A percentile compares a stretch with the other conserved stretches of the same genome.
phyloP scores from a whole-genome alignment of 2,113 vertebrate species.

The Thamnophis sirtalis region DNA sequence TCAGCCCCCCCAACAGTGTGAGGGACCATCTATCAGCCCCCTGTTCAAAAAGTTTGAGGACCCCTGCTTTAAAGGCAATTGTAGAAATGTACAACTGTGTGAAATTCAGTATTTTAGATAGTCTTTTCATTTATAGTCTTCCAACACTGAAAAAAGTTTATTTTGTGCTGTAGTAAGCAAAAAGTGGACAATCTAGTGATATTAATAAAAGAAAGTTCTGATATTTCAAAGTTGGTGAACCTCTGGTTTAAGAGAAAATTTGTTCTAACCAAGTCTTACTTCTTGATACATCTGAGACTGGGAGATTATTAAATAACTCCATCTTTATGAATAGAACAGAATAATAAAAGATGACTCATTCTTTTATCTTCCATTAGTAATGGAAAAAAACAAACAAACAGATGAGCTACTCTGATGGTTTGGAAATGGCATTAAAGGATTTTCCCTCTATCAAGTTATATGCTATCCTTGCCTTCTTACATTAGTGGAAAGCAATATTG shows the following conservation, averaged over 20 bases:
- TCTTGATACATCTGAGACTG: background rate
- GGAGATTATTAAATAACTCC: background rate
- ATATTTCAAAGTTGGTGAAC: background rate
- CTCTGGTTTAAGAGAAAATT: background rate
- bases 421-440: background rate
- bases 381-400: background rate
- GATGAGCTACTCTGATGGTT: background rate
- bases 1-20: too few relatives aligned
- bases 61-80: background rate
- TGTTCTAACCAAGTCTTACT: background rate
- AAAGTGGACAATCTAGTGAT: background rate
- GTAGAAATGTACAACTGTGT: background rate
- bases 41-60: too few relatives aligned
- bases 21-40: too few relatives aligned
- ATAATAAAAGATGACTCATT: background rate
- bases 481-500: background rate
- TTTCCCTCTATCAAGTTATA: background rate
- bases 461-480: background rate
- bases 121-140: background rate
- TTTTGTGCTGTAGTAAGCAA: background rate
- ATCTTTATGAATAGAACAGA: background rate
- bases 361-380: background rate
- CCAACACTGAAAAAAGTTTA: background rate
- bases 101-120: background rate
- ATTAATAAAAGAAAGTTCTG: background rate